Evolutionary conservation across 37 sponge, comb jelly and placozoan genomes (phyloP).

Genomic region (Chondrosia reniformis): DNA sequence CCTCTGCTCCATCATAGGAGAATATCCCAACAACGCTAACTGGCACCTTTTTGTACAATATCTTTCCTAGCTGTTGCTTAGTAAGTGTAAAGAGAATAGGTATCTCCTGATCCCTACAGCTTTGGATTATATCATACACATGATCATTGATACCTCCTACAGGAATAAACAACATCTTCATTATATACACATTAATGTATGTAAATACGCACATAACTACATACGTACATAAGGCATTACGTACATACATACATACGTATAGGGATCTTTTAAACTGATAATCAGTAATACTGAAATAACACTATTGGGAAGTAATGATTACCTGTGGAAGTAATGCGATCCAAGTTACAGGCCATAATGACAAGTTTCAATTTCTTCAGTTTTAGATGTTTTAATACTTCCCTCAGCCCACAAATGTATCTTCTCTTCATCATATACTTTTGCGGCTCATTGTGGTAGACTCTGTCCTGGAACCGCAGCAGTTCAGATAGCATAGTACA

Average conservation of each 20-base stretch:
- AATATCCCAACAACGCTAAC: conserved; percentile 89
- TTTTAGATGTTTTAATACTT: conserved; percentile 82
- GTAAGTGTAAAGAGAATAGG: conserved; percentile 82
- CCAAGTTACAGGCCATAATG: conserved; percentile 84
- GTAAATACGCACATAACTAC: background rate
- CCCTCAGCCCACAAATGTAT: conserved; percentile 86
- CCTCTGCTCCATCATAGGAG: conserved; percentile 96
- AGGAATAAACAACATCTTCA: background rate
- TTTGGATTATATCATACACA: conserved; percentile 45
- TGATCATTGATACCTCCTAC: conserved; percentile 83
- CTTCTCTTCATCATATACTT: conserved; percentile 58
- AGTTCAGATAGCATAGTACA: conserved; percentile 54
- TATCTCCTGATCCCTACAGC: conserved; percentile 55
- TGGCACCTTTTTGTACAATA: conserved; percentile 69
- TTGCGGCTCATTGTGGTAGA: conserved; percentile 61
- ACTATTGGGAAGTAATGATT: background rate
- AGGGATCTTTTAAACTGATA: background rate
- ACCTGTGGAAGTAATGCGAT: conserved; percentile 84
- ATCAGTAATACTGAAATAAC: background rate
- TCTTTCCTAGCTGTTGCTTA: conserved; percentile 50
- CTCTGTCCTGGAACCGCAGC: conserved; percentile 73
- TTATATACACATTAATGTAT: background rate
- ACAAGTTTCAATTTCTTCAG: conserved; percentile 81
- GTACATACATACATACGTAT: background rate
- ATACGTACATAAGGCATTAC: background rate